Evolutionary conservation across 2,888 invertebrate genomes (phyloP).

Genomic region (Camponotus fellah): DNA sequence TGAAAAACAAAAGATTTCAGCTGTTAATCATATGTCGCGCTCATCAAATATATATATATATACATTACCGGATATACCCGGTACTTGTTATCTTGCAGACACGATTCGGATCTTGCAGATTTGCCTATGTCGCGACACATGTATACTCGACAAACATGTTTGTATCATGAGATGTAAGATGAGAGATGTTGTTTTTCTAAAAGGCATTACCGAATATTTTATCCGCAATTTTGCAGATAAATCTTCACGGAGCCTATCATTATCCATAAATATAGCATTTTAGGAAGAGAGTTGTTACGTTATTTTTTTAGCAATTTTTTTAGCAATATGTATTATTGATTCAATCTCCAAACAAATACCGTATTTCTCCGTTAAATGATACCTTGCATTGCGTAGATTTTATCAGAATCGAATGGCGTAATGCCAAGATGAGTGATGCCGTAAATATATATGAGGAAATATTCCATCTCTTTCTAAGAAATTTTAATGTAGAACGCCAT

Average conservation of each 20-base stretch:
- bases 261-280: neutral
- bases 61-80: constrained; percentile 21
- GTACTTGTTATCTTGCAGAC: constrained; percentile 36
- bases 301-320: neutral
- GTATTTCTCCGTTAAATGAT: neutral
- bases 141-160: constrained; percentile 48
- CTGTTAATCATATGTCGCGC: neutral
- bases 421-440: neutral
- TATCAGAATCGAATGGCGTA: neutral
- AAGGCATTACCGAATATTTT: constrained; percentile 18
- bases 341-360: neutral
- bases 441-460: neutral
- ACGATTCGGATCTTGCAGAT: constrained; percentile 21
- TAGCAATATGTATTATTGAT: neutral
- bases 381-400: neutral
- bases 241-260: neutral
- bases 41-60: neutral
- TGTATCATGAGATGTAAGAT: constrained; percentile 10
- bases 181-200: neutral
- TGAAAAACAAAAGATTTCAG: neutral
- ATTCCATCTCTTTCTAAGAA: neutral
- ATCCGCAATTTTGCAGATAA: neutral
- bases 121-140: constrained; percentile 18
- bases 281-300: neutral
- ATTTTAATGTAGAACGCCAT: neutral